phyloP scores from a whole-genome alignment of 2,113 vertebrate species.

The Erythrocercus mccallii region DNA sequence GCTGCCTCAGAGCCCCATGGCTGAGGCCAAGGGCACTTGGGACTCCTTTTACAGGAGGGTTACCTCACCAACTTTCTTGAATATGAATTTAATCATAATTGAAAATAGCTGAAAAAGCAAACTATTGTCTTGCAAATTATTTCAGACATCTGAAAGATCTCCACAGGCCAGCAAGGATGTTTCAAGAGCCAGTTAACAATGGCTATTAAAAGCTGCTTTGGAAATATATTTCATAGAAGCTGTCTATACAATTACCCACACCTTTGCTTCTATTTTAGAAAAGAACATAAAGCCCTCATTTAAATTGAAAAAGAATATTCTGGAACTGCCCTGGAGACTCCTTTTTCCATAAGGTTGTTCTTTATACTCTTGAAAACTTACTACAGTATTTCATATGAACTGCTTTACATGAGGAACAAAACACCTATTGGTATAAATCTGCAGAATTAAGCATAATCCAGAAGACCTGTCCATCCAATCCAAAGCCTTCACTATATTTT shows the following conservation, averaged over 20 bases:
- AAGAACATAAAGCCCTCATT: background rate
- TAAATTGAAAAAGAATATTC: background rate
- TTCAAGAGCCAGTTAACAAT: background rate
- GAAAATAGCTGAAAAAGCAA: background rate
- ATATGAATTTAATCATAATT: background rate
- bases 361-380: background rate
- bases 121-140: background rate
- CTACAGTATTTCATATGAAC: background rate
- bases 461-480: background rate
- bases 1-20: accelerated
- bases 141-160: background rate
- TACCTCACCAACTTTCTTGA: background rate
- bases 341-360: background rate
- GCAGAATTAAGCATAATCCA: background rate
- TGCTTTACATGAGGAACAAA: background rate
- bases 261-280: background rate
- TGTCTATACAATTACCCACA: background rate
- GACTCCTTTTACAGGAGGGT: background rate
- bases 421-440: background rate
- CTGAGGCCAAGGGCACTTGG: background rate
- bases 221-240: background rate
- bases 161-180: background rate
- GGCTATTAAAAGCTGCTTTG: background rate
- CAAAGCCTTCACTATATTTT: background rate
- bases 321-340: background rate